Evolutionary conservation across 1,140 invertebrate genomes (phyloP), one percentile per base, ranked within the genome.

Genomic region (Odontomachus brunneus): DNA sequence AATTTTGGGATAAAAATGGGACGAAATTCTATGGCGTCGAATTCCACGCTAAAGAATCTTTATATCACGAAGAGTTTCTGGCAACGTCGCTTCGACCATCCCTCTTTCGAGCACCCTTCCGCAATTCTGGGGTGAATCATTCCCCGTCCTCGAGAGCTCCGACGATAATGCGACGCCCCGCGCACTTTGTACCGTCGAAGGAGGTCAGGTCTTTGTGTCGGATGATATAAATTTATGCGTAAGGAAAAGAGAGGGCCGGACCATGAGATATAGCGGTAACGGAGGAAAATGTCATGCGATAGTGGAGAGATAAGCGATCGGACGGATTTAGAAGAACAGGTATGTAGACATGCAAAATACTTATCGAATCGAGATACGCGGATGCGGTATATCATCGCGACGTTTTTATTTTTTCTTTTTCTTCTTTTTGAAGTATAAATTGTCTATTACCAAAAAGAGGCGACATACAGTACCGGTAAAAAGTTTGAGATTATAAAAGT

Each of bases 71-170:
- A 55, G 51, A 69, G 69, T 71, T 80, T 80, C 65, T 80, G 51
- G 22, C 51, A 69, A 78, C 75, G 65, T 14, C 75, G 65, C 60
- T 48, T 22, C 17, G 65, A 71, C 51, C 44, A 55, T 69, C 51
- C 65, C 65, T 80, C 75, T 59, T 69, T 80, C 75, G 26, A 80
- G 78, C 84, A 83, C 78, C 84, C 85, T 82, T 80, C 69, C 57
- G 84, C 85, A 86, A 22, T 71, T 83, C 38, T 62, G 83, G 62
- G 78, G 63, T 86, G 84, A 86, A 86, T 86, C 85, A 86, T 86
- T 55, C 84, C 53, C 7, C 51, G 69, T 78, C 15, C 29, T 78
- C 49, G 51, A 69, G 49, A 69, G 49, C 75, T 19, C 17, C 33
- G 75, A 78, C 63, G 85, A 86, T 86, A 82, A 65, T 85, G 67